These are phyloP conservation scores for Mimas tiliae DNA, from an alignment of 2,888 invertebrate species.

Conservation along the genomic window DNA sequence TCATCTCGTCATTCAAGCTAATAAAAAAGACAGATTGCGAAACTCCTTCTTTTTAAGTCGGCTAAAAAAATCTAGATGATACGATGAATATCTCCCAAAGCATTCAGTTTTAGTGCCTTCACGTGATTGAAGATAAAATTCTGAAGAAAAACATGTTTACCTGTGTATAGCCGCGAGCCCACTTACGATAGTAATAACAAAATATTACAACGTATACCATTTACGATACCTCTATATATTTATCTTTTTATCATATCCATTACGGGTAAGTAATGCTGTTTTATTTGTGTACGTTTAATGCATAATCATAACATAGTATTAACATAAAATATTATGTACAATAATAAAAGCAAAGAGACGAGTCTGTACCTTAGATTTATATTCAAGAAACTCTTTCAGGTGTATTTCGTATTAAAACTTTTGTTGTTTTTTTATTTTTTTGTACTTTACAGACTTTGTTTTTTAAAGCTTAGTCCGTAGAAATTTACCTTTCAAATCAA, in stretches of 20 bases:
- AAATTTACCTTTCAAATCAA: too few species aligned
- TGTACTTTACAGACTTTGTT: too few species aligned
- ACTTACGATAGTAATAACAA: conserved; percentile 34
- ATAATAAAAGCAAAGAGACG: not conserved
- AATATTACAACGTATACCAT: conserved; percentile 30
- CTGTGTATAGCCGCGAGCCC: conserved; percentile 36
- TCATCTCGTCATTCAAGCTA: too few species aligned
- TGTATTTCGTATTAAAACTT: too few species aligned
- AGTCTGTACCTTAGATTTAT: not conserved
- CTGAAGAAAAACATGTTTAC: conserved; percentile 55
- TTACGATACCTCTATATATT: conserved; percentile 19
- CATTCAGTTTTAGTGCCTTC: conserved; percentile 41
- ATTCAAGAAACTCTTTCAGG: not conserved
- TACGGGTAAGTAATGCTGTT: conserved; percentile 1
- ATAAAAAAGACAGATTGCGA: too few species aligned
- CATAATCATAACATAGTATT: conserved; percentile 9
- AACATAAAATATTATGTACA: not conserved
- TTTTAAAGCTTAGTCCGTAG: too few species aligned
- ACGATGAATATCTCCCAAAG: conserved; percentile 32
- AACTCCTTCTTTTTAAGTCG: too few species aligned
- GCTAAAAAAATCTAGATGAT: conserved; percentile 23
- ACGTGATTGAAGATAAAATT: conserved; percentile 46
- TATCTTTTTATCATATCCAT: conserved; percentile 17
- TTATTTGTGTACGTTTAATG: not conserved
- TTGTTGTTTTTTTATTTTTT: too few species aligned